A percentile compares a stretch with the other conserved stretches of the same genome.
Evolutionary conservation across 2,113 vertebrate species (phyloP).

Genomic region (Cricetomys ansorgei): DNA sequence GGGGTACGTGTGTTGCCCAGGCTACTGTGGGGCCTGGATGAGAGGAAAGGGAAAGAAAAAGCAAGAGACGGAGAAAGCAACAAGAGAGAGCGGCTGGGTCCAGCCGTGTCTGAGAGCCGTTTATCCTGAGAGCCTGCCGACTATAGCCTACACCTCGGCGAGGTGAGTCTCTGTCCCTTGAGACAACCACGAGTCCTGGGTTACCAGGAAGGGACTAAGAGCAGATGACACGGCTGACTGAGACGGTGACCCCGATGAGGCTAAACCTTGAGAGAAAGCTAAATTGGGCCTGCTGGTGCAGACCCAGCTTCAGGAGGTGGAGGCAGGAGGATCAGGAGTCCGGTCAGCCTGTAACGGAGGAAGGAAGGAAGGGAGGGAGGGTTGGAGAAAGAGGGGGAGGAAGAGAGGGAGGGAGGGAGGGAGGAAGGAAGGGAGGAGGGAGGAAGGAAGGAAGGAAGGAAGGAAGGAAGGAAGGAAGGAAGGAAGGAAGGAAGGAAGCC

Average conservation of each 20-base stretch:
- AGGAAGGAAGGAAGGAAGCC: not conserved
- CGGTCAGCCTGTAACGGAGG: not conserved
- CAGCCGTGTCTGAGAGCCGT: slow-evolving; percentile 22
- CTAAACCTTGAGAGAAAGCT: not conserved
- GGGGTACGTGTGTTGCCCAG: not conserved
- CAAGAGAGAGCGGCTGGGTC: not conserved
- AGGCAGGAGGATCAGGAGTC: too few species aligned
- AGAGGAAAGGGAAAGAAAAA: not conserved
- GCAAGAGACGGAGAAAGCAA: not conserved
- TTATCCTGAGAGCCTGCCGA: not conserved
- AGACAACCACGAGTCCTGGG: not conserved
- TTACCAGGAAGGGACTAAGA: not conserved
- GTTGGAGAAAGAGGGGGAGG: fast-evolving
- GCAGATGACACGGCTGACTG: not conserved
- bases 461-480: not conserved
- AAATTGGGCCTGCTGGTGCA: not conserved
- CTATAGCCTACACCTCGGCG: not conserved
- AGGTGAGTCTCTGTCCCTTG: not conserved
- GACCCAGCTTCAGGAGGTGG: not conserved
- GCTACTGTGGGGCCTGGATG: not conserved
- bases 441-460: not conserved
- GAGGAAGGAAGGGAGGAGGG: not conserved
- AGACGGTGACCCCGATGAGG: not conserved
- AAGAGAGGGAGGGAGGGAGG: not conserved
- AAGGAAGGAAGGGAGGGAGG: too few species aligned